Evolutionary conservation across 2,113 vertebrate genomes (phyloP).

Genomic region (Hystrix brachyura): DNA sequence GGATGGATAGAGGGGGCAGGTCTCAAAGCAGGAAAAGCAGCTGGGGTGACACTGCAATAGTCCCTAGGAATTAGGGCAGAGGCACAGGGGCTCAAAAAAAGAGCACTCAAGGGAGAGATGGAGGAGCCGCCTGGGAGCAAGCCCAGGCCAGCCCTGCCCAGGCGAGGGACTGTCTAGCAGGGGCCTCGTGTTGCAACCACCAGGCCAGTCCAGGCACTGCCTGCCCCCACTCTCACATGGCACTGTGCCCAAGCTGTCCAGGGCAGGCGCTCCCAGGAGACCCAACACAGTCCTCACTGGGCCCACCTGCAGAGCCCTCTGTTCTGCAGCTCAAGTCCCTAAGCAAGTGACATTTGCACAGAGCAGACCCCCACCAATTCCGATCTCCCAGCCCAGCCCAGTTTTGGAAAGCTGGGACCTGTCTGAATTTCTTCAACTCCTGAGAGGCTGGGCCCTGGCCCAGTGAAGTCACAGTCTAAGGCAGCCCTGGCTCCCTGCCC

Average conservation of each 20-base stretch:
- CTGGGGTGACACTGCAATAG: not conserved
- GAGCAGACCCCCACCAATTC: not conserved
- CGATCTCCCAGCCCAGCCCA: not conserved
- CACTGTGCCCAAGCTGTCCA: not conserved
- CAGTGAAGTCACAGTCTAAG: slow-evolving; percentile 88
- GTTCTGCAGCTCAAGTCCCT: not conserved
- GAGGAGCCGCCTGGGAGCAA: not conserved
- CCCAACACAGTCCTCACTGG: not conserved
- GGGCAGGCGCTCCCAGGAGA: not conserved
- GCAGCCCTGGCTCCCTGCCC: slow-evolving; percentile 84
- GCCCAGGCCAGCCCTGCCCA: not conserved
- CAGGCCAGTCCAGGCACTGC: not conserved
- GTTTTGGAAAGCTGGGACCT: slow-evolving; percentile 72
- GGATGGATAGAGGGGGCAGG: not conserved
- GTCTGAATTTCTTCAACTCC: slow-evolving; percentile 65
- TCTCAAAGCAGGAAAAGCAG: not conserved
- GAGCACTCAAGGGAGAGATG: not conserved
- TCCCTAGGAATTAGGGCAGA: not conserved
- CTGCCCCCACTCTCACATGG: not conserved
- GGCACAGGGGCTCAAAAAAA: not conserved
- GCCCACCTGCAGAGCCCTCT: not conserved
- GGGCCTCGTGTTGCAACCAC: not conserved
- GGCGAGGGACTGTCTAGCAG: not conserved
- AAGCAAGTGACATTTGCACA: not conserved
- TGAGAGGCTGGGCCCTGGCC: slow-evolving; percentile 74